Base-by-base conservation (phyloP, 2,797 vertebrate species). In the Alcedo atthis region DNA sequence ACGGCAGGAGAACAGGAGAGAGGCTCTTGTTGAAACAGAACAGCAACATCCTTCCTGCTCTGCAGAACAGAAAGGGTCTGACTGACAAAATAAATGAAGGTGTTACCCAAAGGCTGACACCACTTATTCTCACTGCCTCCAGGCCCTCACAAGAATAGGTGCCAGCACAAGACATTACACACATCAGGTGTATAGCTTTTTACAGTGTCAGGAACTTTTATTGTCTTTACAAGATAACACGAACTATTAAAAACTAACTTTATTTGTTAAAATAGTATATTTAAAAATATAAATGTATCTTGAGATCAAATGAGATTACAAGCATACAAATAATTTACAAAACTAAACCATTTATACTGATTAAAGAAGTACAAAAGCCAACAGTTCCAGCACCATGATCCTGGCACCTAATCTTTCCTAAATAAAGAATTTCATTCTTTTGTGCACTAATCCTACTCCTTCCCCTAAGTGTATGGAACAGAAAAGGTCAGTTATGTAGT, bases 221-320 rank as follows among this genome's bases (percentile, higher is more conserved):
- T 87, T 92, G 46, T 54, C 66, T 81, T 90, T 74, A 82, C 25
- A 76, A 68, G 28, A n/a, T 61, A 83, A 93, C 71, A 76, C 21
- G 68, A 93, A 87, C 6, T 79, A 79, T 84, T 85, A 79, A 63
- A 59, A 90, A 91, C n/a, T 73, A 19, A 58, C 80, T 87, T 85
- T 69, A 49, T 32, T 87, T 79, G 49, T 42, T 70, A 93, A 96
- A 96, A 95, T 92, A 92, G 87, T 54, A 59, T 45, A 75, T 68
- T 85, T 80, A 93, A 94, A 94, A 94, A 92, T 93, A 90, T 87
- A 93, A 76, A 89, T 42, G n/a, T 26, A 79, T 75, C 53, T 83
- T 94, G 11, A 18, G 62, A 84, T 67, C 76, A 90, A 90, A 80
- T 9, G 89, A 92, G 49, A 81, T 79, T 79, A 91, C 37, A 83